Conservation (phyloP, 2,113 vertebrate species). For the Ursus arctos region DNA sequence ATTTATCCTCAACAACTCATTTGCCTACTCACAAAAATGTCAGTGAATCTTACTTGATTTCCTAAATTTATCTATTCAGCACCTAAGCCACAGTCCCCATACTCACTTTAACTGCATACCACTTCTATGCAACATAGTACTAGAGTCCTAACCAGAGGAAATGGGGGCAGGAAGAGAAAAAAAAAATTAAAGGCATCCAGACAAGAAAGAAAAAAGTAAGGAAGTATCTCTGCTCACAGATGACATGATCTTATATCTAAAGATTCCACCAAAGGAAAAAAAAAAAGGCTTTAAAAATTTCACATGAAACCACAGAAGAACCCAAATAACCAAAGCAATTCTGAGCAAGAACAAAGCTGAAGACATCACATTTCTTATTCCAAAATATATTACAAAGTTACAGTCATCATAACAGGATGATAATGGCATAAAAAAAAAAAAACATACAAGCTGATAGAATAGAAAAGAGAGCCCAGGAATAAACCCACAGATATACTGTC, state of each 20-base stretch:
- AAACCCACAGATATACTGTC: background rate
- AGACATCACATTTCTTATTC: background rate
- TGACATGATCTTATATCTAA: background rate
- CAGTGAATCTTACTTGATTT: background rate
- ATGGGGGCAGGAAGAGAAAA: background rate
- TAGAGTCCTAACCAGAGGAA: background rate
- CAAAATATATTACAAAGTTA: background rate
- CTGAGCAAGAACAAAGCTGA: background rate
- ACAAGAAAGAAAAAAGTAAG: background rate
- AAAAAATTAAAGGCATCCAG: background rate
- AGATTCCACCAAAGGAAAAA: background rate
- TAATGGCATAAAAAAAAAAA: background rate
- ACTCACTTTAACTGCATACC: background rate
- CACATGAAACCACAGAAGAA: background rate
- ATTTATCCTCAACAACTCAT: background rate
- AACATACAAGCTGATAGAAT: background rate
- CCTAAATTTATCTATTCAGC: background rate
- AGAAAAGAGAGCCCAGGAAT: background rate
- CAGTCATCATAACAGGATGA: background rate
- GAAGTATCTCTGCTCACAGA: background rate
- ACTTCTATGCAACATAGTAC: background rate
- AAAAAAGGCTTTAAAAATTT: background rate
- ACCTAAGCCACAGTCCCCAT: background rate
- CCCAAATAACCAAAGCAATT: background rate
- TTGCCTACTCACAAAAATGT: background rate